Conservation (phyloP, 2,888 invertebrate species). For the Zhengitettix transpicula region DNA sequence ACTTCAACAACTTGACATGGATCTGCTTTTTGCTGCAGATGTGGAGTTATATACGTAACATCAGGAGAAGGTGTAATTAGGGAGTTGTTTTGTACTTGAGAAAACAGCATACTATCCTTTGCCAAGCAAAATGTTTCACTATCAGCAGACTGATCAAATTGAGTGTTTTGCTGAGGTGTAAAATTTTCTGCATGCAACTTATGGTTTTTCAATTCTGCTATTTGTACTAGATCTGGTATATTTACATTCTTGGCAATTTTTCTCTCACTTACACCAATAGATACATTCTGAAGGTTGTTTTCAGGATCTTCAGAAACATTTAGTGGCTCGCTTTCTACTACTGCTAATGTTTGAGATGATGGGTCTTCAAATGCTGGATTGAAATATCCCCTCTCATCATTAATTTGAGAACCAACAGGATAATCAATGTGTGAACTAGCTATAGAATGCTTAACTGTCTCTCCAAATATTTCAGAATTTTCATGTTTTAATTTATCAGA, state of each 20-base stretch:
- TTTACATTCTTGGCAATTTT: neutral
- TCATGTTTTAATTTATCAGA: neutral
- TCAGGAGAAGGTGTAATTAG: slow-evolving; percentile 1
- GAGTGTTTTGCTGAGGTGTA: neutral
- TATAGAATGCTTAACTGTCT: neutral
- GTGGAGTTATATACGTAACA: neutral
- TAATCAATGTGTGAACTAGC: neutral
- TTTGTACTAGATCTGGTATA: slow-evolving; percentile 4
- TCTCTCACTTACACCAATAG: neutral
- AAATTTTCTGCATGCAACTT: neutral
- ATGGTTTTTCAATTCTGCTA: neutral
- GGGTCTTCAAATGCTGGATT: slow-evolving; percentile 25
- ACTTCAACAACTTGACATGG: slow-evolving; percentile 48
- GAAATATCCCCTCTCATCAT: slow-evolving; percentile 18
- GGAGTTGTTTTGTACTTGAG: slow-evolving; percentile 37
- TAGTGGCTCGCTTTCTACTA: slow-evolving; percentile 16
- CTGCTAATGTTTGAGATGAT: slow-evolving; percentile 4
- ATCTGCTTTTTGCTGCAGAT: slow-evolving; percentile 14
- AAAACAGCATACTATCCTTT: slow-evolving; percentile 49
- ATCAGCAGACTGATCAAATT: slow-evolving; percentile 13
- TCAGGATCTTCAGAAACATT: neutral
- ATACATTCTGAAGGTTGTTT: neutral
- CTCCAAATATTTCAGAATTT: neutral
- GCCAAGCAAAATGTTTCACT: slow-evolving; percentile 40
- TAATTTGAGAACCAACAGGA: neutral